A percentile compares a stretch with the other conserved stretches of the same genome.
Evolutionary conservation across 2,888 invertebrate species (phyloP).

Genomic region (Phengaris alcon): DNA sequence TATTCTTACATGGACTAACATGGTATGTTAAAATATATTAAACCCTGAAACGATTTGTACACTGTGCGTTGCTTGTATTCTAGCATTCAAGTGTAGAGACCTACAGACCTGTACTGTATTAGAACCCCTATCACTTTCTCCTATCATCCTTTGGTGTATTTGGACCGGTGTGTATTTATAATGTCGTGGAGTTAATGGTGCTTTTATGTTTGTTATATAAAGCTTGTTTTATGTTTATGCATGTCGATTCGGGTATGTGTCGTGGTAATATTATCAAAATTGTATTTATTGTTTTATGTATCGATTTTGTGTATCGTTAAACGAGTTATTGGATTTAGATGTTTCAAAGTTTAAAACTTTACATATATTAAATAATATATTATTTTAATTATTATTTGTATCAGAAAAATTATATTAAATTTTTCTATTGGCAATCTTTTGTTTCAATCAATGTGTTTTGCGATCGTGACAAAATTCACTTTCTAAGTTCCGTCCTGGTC

Average conservation of each 20-base stretch:
- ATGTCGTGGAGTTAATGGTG: constrained; percentile 29
- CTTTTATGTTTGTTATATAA: constrained; percentile 31
- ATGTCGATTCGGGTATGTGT: constrained; percentile 20
- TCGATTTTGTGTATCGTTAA: constrained; percentile 18
- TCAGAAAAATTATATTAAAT: neutral
- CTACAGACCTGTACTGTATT: constrained; percentile 52
- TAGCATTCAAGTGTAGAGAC: constrained; percentile 74
- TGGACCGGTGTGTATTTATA: constrained; percentile 30
- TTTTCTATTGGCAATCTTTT: neutral
- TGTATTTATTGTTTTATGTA: constrained; percentile 2
- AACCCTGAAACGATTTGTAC: constrained; percentile 44
- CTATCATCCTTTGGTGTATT: constrained; percentile 36
- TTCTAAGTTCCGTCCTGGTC: constrained; percentile 56
- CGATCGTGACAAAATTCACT: constrained; percentile 27
- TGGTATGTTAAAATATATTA: neutral
- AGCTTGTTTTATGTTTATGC: constrained; percentile 26
- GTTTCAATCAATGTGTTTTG: neutral
- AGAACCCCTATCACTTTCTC: constrained; percentile 39
- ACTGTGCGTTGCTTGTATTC: constrained; percentile 70
- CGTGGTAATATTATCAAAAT: constrained; percentile 21
- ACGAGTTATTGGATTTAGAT: constrained; percentile 22
- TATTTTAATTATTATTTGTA: neutral
- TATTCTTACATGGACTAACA: neutral
- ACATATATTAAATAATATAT: neutral
- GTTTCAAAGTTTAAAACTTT: constrained; percentile 26